Conservation (phyloP, 2,888 invertebrate species). For the Tetheella fluctuosa region DNA sequence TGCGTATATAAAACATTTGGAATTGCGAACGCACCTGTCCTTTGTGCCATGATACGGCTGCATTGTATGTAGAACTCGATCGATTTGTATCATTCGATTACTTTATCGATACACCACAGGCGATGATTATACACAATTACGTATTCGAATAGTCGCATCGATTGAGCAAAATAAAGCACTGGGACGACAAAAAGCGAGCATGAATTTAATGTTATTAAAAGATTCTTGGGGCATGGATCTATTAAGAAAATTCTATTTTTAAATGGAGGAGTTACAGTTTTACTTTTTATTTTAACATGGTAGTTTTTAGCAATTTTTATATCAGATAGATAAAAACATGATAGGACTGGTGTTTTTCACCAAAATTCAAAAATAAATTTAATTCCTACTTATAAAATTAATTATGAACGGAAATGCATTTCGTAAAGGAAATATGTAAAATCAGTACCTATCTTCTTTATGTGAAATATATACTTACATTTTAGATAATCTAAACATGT, state of each 20-base stretch:
- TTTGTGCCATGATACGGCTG: background rate
- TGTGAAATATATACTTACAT: too few species aligned
- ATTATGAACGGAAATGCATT: too few species aligned
- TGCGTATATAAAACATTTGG: background rate
- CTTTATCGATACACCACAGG: slow-evolving; percentile 14
- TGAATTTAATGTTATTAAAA: slow-evolving; percentile 48
- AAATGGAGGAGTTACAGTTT: slow-evolving; percentile 19
- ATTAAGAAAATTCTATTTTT: background rate
- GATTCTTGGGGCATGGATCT: slow-evolving; percentile 19
- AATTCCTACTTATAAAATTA: too few species aligned
- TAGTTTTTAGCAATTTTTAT: too few species aligned
- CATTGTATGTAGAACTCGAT: slow-evolving; percentile 7
- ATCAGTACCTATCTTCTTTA: too few species aligned
- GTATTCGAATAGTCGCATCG: slow-evolving; percentile 50
- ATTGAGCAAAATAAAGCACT: slow-evolving; percentile 47
- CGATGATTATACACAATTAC: slow-evolving; percentile 13
- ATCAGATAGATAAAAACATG: too few species aligned
- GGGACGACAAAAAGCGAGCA: slow-evolving; percentile 35
- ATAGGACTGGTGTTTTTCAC: too few species aligned
- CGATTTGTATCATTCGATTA: slow-evolving; percentile 18
- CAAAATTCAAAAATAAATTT: too few species aligned
- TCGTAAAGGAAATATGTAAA: too few species aligned
- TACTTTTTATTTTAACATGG: background rate
- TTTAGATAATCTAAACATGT: too few species aligned
- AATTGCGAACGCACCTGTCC: slow-evolving; percentile 2